A percentile compares a stretch with the other conserved stretches of the same genome.
Conservation (phyloP, 2,113 vertebrate species). For the Corythornis vintsioides region DNA sequence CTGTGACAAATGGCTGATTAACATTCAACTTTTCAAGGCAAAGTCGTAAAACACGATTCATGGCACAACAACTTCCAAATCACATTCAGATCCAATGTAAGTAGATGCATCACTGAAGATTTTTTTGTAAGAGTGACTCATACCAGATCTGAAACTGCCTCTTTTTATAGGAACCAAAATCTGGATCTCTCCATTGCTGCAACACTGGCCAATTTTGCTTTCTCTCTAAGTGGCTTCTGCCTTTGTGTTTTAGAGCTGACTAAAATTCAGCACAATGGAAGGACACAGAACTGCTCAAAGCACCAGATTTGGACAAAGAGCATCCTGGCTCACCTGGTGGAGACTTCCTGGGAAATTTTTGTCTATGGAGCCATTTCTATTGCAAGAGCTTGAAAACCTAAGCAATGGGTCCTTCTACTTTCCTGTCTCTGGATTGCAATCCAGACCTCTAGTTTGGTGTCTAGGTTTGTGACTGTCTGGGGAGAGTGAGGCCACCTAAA, state of each 20-base stretch:
- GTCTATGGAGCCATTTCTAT: not conserved
- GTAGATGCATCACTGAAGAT: not conserved
- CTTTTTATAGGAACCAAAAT: not conserved
- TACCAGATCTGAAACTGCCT: not conserved
- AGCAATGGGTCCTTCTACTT: not conserved
- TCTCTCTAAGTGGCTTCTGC: not conserved
- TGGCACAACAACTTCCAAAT: slow-evolving; percentile 30
- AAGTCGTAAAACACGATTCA: slow-evolving; percentile 33
- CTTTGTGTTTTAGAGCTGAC: not conserved
- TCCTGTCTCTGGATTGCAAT: not conserved
- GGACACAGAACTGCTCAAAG: not conserved
- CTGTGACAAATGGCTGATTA: slow-evolving; percentile 24
- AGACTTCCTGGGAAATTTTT: not conserved
- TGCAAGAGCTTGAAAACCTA: not conserved
- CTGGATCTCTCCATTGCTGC: not conserved
- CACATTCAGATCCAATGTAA: slow-evolving; percentile 16
- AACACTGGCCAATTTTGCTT: not conserved
- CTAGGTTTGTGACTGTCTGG: not conserved
- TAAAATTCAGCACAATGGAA: slow-evolving; percentile 6
- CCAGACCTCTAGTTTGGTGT: not conserved
- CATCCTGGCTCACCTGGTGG: not conserved
- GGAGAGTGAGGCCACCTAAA: not conserved
- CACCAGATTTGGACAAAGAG: not conserved
- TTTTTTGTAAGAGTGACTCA: slow-evolving; percentile 16
- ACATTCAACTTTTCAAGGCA: slow-evolving; percentile 15